phyloP scores from a whole-genome alignment of 2,888 invertebrate species.

The Lydus trimaculatus region DNA sequence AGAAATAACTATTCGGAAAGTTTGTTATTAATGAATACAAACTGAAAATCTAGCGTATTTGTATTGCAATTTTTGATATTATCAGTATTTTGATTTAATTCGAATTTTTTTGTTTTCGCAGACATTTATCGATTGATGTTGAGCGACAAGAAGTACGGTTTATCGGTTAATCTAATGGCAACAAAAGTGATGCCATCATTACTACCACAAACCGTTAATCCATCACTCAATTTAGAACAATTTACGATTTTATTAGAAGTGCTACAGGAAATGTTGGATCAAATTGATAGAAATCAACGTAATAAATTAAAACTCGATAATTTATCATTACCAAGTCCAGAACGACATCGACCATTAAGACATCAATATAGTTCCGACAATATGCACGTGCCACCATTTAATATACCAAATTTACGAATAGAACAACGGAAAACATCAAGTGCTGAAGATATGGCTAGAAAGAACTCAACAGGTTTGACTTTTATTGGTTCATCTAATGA shows the following conservation, averaged over 20 bases:
- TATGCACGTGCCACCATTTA: slow-evolving; percentile 84
- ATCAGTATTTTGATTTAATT: not conserved
- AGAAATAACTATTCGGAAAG: too few species aligned
- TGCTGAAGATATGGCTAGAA: slow-evolving; percentile 90
- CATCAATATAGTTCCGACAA: slow-evolving; percentile 89
- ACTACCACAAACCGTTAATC: slow-evolving; percentile 91
- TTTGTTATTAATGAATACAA: not conserved
- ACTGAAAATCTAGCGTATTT: not conserved
- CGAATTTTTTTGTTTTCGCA: slow-evolving; percentile 58
- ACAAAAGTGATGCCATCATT: slow-evolving; percentile 92
- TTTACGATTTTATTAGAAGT: slow-evolving; percentile 82
- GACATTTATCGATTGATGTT: slow-evolving; percentile 93
- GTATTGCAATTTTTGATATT: not conserved
- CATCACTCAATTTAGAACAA: slow-evolving; percentile 82
- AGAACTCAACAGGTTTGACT: slow-evolving; percentile 77
- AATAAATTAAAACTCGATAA: slow-evolving; percentile 89
- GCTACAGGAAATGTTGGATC: slow-evolving; percentile 91
- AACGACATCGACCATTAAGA: slow-evolving; percentile 75
- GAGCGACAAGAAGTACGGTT: slow-evolving; percentile 87
- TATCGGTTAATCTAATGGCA: slow-evolving; percentile 91
- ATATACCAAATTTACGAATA: slow-evolving; percentile 86
- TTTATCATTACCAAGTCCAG: slow-evolving; percentile 76
- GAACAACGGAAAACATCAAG: slow-evolving; percentile 89
- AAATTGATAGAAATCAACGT: slow-evolving; percentile 86
- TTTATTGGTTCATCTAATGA: not conserved